Evolutionary conservation across 1,140 invertebrate genomes (phyloP).

Genomic region (Nixonia krombeini): DNA sequence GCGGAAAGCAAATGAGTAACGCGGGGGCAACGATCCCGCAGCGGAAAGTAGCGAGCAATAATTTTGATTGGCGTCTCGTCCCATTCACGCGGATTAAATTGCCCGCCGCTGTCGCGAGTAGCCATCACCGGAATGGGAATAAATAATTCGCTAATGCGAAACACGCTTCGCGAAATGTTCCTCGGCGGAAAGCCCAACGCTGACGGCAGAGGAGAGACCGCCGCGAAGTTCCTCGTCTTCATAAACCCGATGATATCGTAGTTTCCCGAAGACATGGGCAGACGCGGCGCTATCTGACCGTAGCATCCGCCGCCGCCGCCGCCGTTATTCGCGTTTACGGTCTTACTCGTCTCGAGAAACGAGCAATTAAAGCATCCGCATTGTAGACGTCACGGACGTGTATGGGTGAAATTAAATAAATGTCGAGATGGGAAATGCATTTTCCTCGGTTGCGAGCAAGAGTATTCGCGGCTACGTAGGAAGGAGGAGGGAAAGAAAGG

Average conservation of each 20-base stretch:
- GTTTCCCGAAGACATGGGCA: slow-evolving; percentile 39
- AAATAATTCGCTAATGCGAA: background rate
- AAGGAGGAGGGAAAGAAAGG: slow-evolving; percentile 10
- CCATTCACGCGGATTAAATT: background rate
- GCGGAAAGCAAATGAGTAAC: too few relatives aligned
- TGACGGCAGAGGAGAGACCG: slow-evolving; percentile 10
- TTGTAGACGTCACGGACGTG: slow-evolving; percentile 42
- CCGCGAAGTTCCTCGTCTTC: slow-evolving; percentile 10
- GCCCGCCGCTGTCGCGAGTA: background rate
- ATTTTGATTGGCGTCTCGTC: too few relatives aligned
- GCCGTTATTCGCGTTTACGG: slow-evolving; percentile 49
- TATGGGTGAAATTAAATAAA: slow-evolving; percentile 53
- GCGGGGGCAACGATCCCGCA: too few relatives aligned
- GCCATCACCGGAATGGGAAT: background rate
- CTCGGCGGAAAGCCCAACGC: too few relatives aligned
- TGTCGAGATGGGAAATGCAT: slow-evolving; percentile 52
- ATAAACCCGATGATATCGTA: slow-evolving; percentile 45
- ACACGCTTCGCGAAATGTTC: background rate
- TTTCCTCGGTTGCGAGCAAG: slow-evolving; percentile 24
- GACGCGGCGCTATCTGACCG: slow-evolving; percentile 48
- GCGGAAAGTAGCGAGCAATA: too few relatives aligned
- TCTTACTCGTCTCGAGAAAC: slow-evolving; percentile 49
- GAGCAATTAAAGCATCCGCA: slow-evolving; percentile 53
- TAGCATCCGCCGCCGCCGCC: slow-evolving; percentile 45
- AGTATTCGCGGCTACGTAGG: slow-evolving; percentile 16